These are phyloP conservation scores for Cosmia pyralina DNA, from an alignment of 2,888 invertebrate species.

Conservation along the genomic window DNA sequence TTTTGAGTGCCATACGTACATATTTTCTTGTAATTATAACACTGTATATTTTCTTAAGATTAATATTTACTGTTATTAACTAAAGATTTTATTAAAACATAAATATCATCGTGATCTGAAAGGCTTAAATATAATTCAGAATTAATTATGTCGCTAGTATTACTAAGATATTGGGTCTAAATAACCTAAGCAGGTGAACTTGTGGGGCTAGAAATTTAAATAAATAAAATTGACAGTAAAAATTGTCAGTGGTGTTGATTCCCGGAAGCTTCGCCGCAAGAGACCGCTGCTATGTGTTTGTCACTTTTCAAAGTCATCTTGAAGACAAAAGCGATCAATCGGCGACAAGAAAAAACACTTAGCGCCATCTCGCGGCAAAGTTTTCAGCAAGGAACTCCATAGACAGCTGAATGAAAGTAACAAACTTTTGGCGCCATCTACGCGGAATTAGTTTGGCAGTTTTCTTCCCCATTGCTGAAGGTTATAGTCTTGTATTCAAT, in stretches of 20 bases:
- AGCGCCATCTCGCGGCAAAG: too few relatives aligned
- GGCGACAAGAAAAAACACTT: too few relatives aligned
- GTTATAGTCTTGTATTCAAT: neutral
- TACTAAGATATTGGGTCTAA: slow-evolving; percentile 50
- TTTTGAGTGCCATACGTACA: slow-evolving; percentile 67
- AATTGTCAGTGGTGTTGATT: neutral
- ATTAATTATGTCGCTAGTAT: slow-evolving; percentile 50
- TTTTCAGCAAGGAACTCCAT: too few relatives aligned
- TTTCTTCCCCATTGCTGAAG: neutral
- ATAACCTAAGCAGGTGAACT: slow-evolving; percentile 2
- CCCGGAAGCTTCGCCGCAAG: too few relatives aligned
- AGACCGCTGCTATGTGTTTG: too few relatives aligned
- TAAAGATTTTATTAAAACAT: slow-evolving; percentile 60
- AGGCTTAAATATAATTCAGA: slow-evolving; percentile 55
- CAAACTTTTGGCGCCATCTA: too few relatives aligned
- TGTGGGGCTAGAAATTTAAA: neutral
- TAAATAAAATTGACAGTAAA: neutral
- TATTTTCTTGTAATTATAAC: slow-evolving; percentile 48
- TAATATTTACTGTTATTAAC: slow-evolving; percentile 59
- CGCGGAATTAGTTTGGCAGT: too few relatives aligned
- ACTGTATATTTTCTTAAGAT: slow-evolving; percentile 59
- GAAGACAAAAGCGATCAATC: too few relatives aligned
- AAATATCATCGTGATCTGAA: slow-evolving; percentile 58
- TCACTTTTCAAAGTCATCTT: too few relatives aligned
- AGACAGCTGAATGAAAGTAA: too few relatives aligned